Conservation (phyloP, 2,888 invertebrate species). For the Netelia virgata region DNA sequence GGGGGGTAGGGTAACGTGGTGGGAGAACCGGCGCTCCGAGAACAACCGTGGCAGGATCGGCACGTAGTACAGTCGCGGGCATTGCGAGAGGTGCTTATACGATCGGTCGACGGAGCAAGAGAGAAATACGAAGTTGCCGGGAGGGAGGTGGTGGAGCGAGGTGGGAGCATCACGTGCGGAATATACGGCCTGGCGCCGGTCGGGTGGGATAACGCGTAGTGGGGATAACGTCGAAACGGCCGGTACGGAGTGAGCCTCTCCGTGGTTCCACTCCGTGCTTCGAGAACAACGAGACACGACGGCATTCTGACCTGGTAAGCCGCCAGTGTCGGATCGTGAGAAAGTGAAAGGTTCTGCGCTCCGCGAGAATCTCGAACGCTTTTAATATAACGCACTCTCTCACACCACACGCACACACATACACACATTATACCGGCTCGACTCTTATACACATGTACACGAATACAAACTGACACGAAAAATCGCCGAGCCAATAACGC, state of each 20-base stretch:
- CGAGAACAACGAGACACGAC: constrained; percentile 67
- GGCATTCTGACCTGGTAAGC: constrained; percentile 84
- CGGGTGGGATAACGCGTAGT: neutral
- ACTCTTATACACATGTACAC: neutral
- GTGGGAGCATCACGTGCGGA: constrained; percentile 70
- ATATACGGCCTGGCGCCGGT: constrained; percentile 68
- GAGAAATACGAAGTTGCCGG: neutral
- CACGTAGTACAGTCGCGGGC: constrained; percentile 57
- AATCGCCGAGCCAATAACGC: constrained; percentile 3
- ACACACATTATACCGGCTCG: too few relatives aligned
- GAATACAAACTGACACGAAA: neutral
- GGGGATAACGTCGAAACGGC: constrained; percentile 7
- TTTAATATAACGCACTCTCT: constrained; percentile 12
- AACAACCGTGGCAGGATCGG: constrained; percentile 23
- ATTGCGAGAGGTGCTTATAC: too few relatives aligned
- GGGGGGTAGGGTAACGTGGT: constrained; percentile 48
- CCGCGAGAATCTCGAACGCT: constrained; percentile 57
- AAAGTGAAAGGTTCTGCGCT: constrained; percentile 66
- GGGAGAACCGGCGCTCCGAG: constrained; percentile 68
- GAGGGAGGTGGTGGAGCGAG: neutral
- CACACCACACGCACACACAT: constrained; percentile 19
- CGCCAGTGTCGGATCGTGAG: constrained; percentile 82
- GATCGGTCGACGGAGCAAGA: constrained; percentile 28
- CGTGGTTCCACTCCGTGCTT: constrained; percentile 65
- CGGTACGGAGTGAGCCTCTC: constrained; percentile 62